phyloP scores from a whole-genome alignment of 2,113 vertebrate species.

The Trematomus loennbergii region DNA sequence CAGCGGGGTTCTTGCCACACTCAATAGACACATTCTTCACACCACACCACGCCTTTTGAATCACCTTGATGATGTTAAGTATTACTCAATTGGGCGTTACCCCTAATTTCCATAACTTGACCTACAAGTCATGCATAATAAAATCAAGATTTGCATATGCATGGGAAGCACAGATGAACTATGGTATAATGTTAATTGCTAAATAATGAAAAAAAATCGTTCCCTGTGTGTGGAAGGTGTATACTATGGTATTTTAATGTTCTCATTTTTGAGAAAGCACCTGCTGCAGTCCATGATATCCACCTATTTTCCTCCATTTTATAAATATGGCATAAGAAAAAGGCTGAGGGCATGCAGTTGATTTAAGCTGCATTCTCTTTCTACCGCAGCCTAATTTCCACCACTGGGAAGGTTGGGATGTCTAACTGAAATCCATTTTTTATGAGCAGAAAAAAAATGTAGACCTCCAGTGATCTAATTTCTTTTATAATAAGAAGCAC shows the following conservation, averaged over 20 bases:
- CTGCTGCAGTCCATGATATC: conserved; percentile 26
- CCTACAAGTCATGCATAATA: conserved; percentile 62
- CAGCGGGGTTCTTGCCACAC: conserved; percentile 49
- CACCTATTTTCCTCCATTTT: conserved; percentile 24
- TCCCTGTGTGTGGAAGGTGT: conserved; percentile 1
- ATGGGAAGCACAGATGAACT: conserved; percentile 38
- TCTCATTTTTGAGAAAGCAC: conserved; percentile 30
- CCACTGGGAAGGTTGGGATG: conserved; percentile 47
- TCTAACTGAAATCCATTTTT: conserved; percentile 63
- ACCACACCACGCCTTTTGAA: conserved; percentile 56
- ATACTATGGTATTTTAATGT: conserved; percentile 42
- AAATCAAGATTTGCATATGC: conserved; percentile 63
- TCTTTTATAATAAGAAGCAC: conserved; percentile 42
- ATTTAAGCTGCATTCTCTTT: conserved; percentile 44
- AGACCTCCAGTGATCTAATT: conserved; percentile 43
- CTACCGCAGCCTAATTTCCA: conserved; percentile 45
- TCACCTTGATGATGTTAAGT: conserved; percentile 46
- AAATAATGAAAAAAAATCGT: conserved; percentile 50
- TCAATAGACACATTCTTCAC: conserved; percentile 45
- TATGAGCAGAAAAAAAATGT: conserved; percentile 37
- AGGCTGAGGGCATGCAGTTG: conserved; percentile 17
- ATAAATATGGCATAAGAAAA: conserved; percentile 42
- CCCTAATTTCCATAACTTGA: conserved; percentile 68
- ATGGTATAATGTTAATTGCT: conserved; percentile 57
- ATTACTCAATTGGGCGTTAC: conserved; percentile 55